phyloP scores from a whole-genome alignment of 2,888 invertebrate species.

The Eledona agricola region DNA sequence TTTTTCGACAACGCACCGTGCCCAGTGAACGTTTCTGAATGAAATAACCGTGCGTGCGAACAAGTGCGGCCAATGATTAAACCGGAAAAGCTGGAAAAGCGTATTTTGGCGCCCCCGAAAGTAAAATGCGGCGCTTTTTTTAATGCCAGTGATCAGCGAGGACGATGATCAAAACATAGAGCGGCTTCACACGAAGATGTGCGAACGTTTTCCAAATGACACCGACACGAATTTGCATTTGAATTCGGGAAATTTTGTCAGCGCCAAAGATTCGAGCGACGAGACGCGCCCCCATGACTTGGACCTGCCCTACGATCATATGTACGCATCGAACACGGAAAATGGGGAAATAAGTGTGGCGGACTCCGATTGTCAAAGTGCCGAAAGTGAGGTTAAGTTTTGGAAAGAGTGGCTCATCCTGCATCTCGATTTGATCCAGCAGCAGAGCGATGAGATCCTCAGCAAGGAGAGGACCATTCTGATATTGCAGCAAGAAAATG shows the following conservation, averaged over 20 bases:
- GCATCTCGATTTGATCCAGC: conserved; percentile 88
- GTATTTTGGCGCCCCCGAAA: too few relatives aligned
- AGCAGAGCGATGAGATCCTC: conserved; percentile 84
- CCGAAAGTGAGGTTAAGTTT: conserved; percentile 71
- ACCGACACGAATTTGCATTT: conserved; percentile 43
- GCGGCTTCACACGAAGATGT: conserved; percentile 62
- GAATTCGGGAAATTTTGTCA: conserved; percentile 37
- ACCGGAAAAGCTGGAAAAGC: conserved; percentile 2
- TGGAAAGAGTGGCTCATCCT: conserved; percentile 81
- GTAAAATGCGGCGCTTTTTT: too few relatives aligned
- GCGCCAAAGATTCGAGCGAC: conserved; percentile 43
- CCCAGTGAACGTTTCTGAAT: too few relatives aligned
- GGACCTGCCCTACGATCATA: conserved; percentile 75
- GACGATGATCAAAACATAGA: conserved; percentile 62
- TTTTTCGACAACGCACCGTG: too few relatives aligned
- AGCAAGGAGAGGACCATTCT: conserved; percentile 81
- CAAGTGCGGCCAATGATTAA: too few relatives aligned
- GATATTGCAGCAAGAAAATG: conserved; percentile 79
- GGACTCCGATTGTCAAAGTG: conserved; percentile 47
- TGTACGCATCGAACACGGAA: conserved; percentile 71
- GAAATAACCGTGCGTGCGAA: too few relatives aligned
- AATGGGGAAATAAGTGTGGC: conserved; percentile 44
- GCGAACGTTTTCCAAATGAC: conserved; percentile 61
- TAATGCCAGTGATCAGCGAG: conserved; percentile 38
- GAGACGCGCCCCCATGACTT: conserved; percentile 69